phyloP scores from a whole-genome alignment of 2,888 invertebrate genomes.

The Gryllus longicercus region DNA sequence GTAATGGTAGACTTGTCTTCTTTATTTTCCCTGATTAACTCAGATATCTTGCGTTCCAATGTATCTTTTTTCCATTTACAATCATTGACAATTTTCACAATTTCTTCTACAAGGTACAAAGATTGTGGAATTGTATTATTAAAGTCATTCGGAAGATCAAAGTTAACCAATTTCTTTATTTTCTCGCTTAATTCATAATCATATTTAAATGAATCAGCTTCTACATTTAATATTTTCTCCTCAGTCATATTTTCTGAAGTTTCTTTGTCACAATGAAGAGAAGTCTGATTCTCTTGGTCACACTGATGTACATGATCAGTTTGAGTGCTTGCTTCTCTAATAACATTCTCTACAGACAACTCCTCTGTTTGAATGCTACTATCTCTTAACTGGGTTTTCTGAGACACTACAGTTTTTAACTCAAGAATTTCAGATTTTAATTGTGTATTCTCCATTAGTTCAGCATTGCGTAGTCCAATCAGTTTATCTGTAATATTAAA shows the following conservation, averaged over 20 bases:
- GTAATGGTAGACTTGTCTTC: constrained; percentile 27
- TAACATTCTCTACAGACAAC: neutral
- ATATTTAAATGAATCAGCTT: neutral
- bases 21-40: constrained; percentile 33
- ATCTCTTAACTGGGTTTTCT: neutral
- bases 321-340: neutral
- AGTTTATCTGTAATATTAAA: constrained; percentile 30
- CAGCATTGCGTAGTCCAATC: constrained; percentile 28
- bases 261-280: neutral
- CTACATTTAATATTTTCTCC: neutral
- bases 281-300: neutral
- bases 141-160: constrained; percentile 33
- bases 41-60: constrained; percentile 44
- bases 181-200: constrained; percentile 27
- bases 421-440: constrained; percentile 27
- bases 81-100: constrained; percentile 33
- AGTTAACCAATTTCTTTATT: constrained; percentile 31
- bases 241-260: neutral
- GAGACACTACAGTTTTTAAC: neutral
- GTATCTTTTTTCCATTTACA: constrained; percentile 50
- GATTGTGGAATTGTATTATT: neutral
- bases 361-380: neutral
- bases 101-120: constrained; percentile 25
- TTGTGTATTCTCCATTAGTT: constrained; percentile 28
- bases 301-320: neutral